These are phyloP conservation scores for Arion vulgaris DNA, from an alignment of 1,140 invertebrate species.

Conservation along the genomic window DNA sequence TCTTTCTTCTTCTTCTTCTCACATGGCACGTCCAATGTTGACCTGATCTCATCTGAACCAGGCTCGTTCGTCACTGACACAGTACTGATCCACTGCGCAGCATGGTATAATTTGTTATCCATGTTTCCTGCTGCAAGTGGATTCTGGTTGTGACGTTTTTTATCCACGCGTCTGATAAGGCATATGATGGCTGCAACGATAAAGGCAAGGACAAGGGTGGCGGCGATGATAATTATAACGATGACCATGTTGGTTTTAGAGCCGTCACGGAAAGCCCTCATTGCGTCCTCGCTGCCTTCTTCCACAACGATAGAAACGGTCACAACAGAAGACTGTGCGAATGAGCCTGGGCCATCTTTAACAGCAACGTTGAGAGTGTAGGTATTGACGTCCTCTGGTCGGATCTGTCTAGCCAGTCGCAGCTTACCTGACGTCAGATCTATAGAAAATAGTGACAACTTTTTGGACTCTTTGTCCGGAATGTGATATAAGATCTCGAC, in stretches of 20 bases:
- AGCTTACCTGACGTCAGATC: constrained; percentile 89
- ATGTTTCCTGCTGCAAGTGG: background rate
- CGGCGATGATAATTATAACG: constrained; percentile 39
- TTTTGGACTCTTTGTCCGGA: constrained; percentile 51
- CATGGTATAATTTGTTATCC: constrained; percentile 43
- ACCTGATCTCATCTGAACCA: background rate
- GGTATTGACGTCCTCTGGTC: constrained; percentile 32
- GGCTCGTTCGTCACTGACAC: constrained; percentile 30
- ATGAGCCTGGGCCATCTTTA: background rate
- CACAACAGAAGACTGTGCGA: constrained; percentile 5
- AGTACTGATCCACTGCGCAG: constrained; percentile 44
- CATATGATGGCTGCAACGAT: constrained; percentile 36
- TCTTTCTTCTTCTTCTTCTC: constrained; percentile 43
- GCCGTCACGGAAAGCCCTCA: constrained; percentile 26
- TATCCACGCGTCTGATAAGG: constrained; percentile 37
- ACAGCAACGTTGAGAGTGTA: constrained; percentile 36
- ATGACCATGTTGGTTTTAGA: constrained; percentile 40
- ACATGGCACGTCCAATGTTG: constrained; percentile 25
- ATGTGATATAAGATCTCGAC: constrained; percentile 52
- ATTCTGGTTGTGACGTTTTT: constrained; percentile 7
- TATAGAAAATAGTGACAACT: constrained; percentile 85
- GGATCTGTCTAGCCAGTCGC: constrained; percentile 79
- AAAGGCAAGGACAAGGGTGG: constrained; percentile 33
- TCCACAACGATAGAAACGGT: constrained; percentile 24
- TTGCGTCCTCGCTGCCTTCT: constrained; percentile 35